These are phyloP conservation scores for Neoniphon sammara DNA, from an alignment of 2,797 vertebrate species.

Conservation along the genomic window DNA sequence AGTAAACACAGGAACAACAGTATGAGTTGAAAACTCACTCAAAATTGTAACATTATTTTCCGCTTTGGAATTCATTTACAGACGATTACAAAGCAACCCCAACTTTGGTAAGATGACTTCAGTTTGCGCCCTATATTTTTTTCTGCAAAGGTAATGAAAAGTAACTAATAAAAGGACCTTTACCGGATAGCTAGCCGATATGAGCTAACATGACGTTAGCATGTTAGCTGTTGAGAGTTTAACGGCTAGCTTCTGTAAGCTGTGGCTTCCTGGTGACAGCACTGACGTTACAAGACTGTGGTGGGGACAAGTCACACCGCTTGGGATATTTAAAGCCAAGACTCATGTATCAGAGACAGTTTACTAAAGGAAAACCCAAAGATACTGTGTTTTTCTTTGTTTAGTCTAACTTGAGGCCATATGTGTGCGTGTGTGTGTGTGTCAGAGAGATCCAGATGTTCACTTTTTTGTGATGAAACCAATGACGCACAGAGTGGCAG, in stretches of 20 bases:
- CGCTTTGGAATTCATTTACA: background rate
- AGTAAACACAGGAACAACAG: background rate
- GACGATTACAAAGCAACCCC: background rate
- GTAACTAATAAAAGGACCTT: conserved; percentile 33
- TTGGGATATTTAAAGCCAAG: background rate
- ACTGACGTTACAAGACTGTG: background rate
- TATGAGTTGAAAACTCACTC: conserved; percentile 44
- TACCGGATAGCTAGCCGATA: conserved; percentile 44
- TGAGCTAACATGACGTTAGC: conserved; percentile 66
- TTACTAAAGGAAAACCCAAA: background rate
- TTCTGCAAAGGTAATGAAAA: conserved; percentile 1
- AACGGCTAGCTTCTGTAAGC: conserved; percentile 24
- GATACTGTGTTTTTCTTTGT: background rate
- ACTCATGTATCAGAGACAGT: background rate
- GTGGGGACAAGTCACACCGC: conserved; percentile 1
- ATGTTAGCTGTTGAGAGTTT: conserved; percentile 36
- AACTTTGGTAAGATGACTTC: conserved; percentile 40
- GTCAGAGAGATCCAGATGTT: conserved; percentile 60
- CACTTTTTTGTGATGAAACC: conserved; percentile 2
- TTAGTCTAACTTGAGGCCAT: background rate
- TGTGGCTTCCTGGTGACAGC: conserved; percentile 28
- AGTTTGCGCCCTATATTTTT: background rate
- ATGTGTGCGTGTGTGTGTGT: conserved; percentile 8
- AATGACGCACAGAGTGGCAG: background rate
- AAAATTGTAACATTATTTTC: background rate